Conservation (phyloP, 2,888 invertebrate species). For the Oxystoma pomonae region DNA sequence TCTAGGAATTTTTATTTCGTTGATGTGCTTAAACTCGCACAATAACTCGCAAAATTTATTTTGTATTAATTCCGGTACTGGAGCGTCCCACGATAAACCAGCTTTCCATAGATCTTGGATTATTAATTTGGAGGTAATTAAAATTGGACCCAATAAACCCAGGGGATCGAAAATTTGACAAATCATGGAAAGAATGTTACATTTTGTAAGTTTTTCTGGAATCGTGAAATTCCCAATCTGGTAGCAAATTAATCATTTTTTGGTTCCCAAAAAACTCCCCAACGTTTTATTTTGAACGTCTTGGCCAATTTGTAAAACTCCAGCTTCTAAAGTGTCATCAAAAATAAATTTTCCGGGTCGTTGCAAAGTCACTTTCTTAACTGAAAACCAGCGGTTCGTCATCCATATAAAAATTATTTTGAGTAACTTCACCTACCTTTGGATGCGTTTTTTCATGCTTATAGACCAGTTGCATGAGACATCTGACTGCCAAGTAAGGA, state of each 20-base stretch:
- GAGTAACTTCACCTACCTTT: slow-evolving; percentile 13
- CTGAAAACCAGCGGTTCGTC: slow-evolving; percentile 19
- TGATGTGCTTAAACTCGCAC: slow-evolving; percentile 8
- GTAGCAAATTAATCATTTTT: slow-evolving; percentile 10
- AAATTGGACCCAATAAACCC: slow-evolving; percentile 14
- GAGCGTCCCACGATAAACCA: slow-evolving; percentile 14
- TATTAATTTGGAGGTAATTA: slow-evolving; percentile 18
- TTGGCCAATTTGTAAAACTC: slow-evolving; percentile 16
- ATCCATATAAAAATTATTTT: slow-evolving; percentile 11
- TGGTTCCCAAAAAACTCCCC: slow-evolving; percentile 9
- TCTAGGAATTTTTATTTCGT: slow-evolving; percentile 16
- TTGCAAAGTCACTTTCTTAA: slow-evolving; percentile 6
- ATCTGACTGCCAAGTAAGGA: too few species aligned
- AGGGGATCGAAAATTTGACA: slow-evolving; percentile 21
- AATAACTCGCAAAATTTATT: slow-evolving; percentile 10
- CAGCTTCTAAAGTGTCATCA: slow-evolving; percentile 5
- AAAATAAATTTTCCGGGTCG: slow-evolving; percentile 10
- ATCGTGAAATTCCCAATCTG: slow-evolving; percentile 6
- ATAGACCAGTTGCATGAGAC: too few species aligned
- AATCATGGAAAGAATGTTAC: slow-evolving; percentile 13
- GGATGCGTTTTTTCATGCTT: too few species aligned
- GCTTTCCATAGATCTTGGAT: slow-evolving; percentile 18
- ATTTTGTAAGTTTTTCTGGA: slow-evolving; percentile 8
- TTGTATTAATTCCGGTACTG: slow-evolving; percentile 9
- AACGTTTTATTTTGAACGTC: slow-evolving; percentile 18